Evolutionary conservation across 2,888 invertebrate species (phyloP).

Genomic region (Drosophila atripex): DNA sequence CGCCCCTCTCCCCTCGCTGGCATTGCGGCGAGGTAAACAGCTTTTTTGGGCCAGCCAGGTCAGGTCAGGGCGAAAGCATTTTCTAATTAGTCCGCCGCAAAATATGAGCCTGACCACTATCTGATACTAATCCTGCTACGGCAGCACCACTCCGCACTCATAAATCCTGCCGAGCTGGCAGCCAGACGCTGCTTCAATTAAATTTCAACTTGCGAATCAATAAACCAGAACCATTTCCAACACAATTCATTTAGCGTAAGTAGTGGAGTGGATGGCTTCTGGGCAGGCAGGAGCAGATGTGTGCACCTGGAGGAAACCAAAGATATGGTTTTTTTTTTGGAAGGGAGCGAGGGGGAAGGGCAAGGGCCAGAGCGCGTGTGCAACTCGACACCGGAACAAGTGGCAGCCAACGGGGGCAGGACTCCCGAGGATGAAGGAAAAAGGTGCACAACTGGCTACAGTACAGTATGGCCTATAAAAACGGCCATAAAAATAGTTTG

Average conservation of each 20-base stretch:
- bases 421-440: not conserved
- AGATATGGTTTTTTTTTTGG: not conserved
- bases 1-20: not conserved
- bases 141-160: constrained; percentile 41
- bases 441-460: not conserved
- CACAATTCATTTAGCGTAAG: constrained; percentile 62
- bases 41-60: constrained; percentile 42
- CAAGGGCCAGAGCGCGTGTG: constrained; percentile 49
- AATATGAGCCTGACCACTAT: constrained; percentile 60
- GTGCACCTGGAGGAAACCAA: constrained; percentile 47
- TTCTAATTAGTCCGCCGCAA: constrained; percentile 71
- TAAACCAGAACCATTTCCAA: constrained; percentile 74
- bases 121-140: constrained; percentile 17
- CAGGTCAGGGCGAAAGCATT: constrained; percentile 21
- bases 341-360: not conserved
- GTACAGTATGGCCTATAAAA: constrained; percentile 13
- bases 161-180: constrained; percentile 45
- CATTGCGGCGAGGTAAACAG: constrained; percentile 54
- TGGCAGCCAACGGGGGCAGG: constrained; percentile 52
- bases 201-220: constrained; percentile 78
- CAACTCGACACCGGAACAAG: constrained; percentile 79
- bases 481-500: not conserved
- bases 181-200: constrained; percentile 67
- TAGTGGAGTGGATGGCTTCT: not conserved
- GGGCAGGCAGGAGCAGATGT: constrained; percentile 37